A percentile compares a stretch with the other conserved stretches of the same genome.
Conservation (phyloP, 2,888 invertebrate species). For the Melangyna quadrimaculata region DNA sequence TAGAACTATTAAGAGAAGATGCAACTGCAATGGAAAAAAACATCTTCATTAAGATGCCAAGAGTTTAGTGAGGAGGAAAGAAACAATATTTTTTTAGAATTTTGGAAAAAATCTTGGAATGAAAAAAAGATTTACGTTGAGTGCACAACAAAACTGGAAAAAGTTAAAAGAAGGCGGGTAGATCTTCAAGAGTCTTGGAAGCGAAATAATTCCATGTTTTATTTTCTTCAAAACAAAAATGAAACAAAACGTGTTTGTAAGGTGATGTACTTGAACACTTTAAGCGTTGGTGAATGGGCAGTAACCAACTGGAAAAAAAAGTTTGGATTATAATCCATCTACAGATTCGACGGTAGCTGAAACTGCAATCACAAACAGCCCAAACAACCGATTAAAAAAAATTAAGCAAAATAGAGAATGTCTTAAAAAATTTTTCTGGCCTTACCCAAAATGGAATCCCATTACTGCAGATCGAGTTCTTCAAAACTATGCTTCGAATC, state of each 20-base stretch:
- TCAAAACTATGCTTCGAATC: too few relatives aligned
- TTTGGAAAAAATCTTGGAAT: conserved; percentile 25
- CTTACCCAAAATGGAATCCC: too few relatives aligned
- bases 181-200: neutral
- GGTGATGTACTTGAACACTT: conserved; percentile 23
- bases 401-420: too few relatives aligned
- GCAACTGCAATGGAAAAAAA: conserved; percentile 17
- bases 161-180: conserved; percentile 5
- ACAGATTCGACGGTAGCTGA: too few relatives aligned
- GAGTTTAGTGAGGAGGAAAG: conserved; percentile 27
- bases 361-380: neutral
- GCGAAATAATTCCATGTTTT: conserved; percentile 22
- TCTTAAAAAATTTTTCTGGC: neutral
- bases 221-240: conserved; percentile 17
- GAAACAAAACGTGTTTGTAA: conserved; percentile 24
- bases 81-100: conserved; percentile 18
- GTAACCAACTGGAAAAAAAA: conserved; percentile 17
- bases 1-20: conserved; percentile 17
- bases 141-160: conserved; percentile 26
- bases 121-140: conserved; percentile 23
- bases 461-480: too few relatives aligned
- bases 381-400: neutral
- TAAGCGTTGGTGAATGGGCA: conserved; percentile 23
- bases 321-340: too few relatives aligned
- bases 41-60: conserved; percentile 9